These are phyloP conservation scores for Drosophila fungiperda DNA, from an alignment of 2,888 invertebrate genomes.

Conservation along the genomic window DNA sequence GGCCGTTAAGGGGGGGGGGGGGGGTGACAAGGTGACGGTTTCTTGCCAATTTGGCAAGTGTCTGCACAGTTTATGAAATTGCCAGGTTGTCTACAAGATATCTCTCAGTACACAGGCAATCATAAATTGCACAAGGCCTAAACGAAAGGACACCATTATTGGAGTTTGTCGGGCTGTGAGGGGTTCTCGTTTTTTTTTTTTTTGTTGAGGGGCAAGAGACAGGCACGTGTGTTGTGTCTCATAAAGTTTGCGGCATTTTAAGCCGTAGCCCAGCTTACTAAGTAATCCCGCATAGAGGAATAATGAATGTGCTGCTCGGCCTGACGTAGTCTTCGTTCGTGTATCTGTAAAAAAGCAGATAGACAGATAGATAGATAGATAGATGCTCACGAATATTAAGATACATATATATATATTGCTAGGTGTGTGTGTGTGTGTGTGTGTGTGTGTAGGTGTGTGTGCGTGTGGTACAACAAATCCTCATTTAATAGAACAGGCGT, in stretches of 20 bases:
- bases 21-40: background rate
- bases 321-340: constrained; percentile 38
- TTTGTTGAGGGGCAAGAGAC: background rate
- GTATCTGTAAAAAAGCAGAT: constrained; percentile 48
- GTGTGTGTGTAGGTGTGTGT: constrained; percentile 23
- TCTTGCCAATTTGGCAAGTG: constrained; percentile 75
- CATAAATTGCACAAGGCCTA: constrained; percentile 75
- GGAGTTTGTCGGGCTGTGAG: background rate
- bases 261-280: constrained; percentile 71
- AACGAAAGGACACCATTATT: constrained; percentile 22
- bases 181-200: too few relatives aligned
- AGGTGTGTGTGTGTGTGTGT: constrained; percentile 14
- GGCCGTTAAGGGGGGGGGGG: background rate
- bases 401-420: constrained; percentile 45
- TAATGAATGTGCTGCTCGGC: constrained; percentile 74
- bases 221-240: constrained; percentile 76
- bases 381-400: constrained; percentile 31
- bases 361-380: constrained; percentile 23
- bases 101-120: constrained; percentile 52
- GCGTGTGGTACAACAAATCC: constrained; percentile 55
- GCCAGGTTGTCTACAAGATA: constrained; percentile 75
- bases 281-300: constrained; percentile 74
- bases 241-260: constrained; percentile 80
- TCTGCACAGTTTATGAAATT: constrained; percentile 77
- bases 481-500: constrained; percentile 74